phyloP scores from a whole-genome alignment of 2,113 vertebrate genomes.

The Oplegnathus fasciatus region DNA sequence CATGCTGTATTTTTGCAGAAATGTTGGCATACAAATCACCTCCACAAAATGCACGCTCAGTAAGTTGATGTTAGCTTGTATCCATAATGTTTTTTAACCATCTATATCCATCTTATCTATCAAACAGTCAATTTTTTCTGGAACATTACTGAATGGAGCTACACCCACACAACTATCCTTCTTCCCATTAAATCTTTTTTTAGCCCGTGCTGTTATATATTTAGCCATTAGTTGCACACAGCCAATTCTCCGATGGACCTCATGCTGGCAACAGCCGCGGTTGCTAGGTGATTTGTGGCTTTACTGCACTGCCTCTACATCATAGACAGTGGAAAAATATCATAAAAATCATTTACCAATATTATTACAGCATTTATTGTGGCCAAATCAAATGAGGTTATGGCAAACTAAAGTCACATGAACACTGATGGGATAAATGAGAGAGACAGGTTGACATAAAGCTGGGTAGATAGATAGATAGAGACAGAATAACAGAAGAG shows the following conservation, averaged over 20 bases:
- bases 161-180: slow-evolving; percentile 35
- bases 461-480: slow-evolving; percentile 4
- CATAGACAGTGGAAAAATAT: slow-evolving; percentile 6
- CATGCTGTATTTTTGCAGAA: too few relatives aligned
- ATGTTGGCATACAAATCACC: too few relatives aligned
- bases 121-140: not conserved
- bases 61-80: too few relatives aligned
- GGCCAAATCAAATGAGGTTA: not conserved
- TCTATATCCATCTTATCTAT: not conserved
- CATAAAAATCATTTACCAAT: not conserved
- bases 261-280: slow-evolving; percentile 43
- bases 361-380: not conserved
- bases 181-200: slow-evolving; percentile 35
- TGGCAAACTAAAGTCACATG: not conserved
- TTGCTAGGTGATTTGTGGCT: slow-evolving; percentile 53
- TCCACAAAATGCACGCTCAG: too few relatives aligned
- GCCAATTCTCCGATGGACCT: slow-evolving; percentile 36
- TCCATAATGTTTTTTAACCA: not conserved
- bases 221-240: slow-evolving; percentile 47
- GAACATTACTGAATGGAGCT: slow-evolving; percentile 30
- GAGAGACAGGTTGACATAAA: not conserved
- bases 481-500: slow-evolving; percentile 9
- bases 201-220: slow-evolving; percentile 43
- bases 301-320: slow-evolving; percentile 17
- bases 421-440: not conserved